phyloP scores from a whole-genome alignment of 2,888 invertebrate genomes.

The Leucozona laternaria region DNA sequence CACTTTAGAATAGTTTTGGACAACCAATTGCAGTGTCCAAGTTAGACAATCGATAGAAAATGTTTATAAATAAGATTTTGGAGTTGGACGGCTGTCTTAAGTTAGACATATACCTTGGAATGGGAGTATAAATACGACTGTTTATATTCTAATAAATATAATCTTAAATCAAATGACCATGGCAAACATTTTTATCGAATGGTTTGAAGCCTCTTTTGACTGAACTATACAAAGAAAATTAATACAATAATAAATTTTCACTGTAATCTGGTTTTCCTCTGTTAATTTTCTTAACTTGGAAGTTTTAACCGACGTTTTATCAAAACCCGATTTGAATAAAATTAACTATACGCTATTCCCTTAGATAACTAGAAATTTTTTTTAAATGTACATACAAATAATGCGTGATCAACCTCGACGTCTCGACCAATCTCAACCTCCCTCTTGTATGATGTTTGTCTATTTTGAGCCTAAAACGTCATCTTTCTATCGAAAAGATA shows the following conservation, averaged over 20 bases:
- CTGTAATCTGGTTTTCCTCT: background rate
- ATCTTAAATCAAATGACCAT: background rate
- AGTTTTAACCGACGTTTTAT: background rate
- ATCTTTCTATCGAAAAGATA: constrained; percentile 48
- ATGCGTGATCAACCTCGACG: constrained; percentile 46
- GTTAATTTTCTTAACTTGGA: background rate
- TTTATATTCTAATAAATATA: too few species aligned
- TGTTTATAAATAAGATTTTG: too few species aligned
- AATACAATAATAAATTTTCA: background rate
- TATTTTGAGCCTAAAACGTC: constrained; percentile 72
- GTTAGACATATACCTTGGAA: too few species aligned
- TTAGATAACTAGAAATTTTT: constrained; percentile 20
- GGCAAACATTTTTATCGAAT: too few species aligned
- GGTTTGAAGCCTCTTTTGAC: background rate
- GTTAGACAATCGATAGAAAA: too few species aligned
- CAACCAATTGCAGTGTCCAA: too few species aligned
- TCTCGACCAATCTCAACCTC: background rate
- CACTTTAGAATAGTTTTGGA: too few species aligned
- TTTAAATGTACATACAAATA: constrained; percentile 48
- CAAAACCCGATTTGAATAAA: background rate
- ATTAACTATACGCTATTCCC: background rate
- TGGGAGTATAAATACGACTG: too few species aligned
- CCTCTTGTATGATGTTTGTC: background rate
- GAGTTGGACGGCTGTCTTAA: too few species aligned
- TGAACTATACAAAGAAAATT: background rate